Conservation (phyloP, 2,888 invertebrate genomes). For the Drosophila anomalata region DNA sequence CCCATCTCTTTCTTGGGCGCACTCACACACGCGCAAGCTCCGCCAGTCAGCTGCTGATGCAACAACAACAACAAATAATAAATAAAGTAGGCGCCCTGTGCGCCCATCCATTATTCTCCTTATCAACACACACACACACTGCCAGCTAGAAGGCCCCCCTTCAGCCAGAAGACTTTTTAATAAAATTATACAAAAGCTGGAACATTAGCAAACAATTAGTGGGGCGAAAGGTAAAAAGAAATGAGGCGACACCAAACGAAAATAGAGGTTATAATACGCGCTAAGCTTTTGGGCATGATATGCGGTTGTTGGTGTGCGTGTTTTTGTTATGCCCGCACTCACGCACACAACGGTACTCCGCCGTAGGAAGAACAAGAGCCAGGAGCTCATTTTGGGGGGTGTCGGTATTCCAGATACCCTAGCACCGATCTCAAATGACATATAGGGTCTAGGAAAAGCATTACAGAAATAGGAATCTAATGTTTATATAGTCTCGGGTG, state of each 20-base stretch:
- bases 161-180: slow-evolving; percentile 10
- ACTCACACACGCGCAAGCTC: slow-evolving; percentile 21
- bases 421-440: not conserved
- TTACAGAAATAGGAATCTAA: not conserved
- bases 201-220: slow-evolving; percentile 65
- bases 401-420: slow-evolving; percentile 10
- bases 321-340: slow-evolving; percentile 54
- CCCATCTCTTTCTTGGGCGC: slow-evolving; percentile 13
- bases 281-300: slow-evolving; percentile 77
- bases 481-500: not conserved
- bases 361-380: slow-evolving; percentile 55
- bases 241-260: slow-evolving; percentile 52
- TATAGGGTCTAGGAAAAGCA: not conserved
- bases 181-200: slow-evolving; percentile 44
- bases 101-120: slow-evolving; percentile 14
- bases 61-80: slow-evolving; percentile 64
- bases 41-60: slow-evolving; percentile 67
- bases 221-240: slow-evolving; percentile 45
- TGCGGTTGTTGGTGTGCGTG: slow-evolving; percentile 44
- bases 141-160: too few species aligned
- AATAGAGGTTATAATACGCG: slow-evolving; percentile 79
- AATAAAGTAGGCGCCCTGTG: slow-evolving; percentile 48
- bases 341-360: slow-evolving; percentile 31
- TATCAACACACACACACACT: slow-evolving; percentile 3
- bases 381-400: not conserved